phyloP scores from a whole-genome alignment of 1,140 invertebrate genomes.

The Archegozetes longisetosus region DNA sequence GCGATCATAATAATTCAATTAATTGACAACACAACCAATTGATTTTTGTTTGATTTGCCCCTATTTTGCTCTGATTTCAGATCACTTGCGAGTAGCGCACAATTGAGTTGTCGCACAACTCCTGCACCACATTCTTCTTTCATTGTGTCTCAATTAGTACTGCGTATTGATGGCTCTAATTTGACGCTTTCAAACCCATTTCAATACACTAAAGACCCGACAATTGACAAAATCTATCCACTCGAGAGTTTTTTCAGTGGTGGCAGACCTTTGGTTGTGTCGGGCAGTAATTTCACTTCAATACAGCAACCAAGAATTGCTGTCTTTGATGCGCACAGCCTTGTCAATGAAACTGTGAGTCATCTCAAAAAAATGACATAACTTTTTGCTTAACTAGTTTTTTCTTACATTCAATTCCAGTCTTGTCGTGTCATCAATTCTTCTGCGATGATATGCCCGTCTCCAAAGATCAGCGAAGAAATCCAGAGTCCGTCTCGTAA shows the following conservation, averaged over 20 bases:
- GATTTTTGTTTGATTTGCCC: background rate
- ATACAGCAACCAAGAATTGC: conserved; percentile 80
- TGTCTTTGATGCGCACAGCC: conserved; percentile 40
- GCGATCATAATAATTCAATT: background rate
- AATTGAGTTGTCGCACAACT: conserved; percentile 70
- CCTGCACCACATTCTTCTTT: conserved; percentile 34
- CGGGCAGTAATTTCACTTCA: conserved; percentile 75
- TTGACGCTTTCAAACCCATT: conserved; percentile 53
- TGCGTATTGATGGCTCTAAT: conserved; percentile 69
- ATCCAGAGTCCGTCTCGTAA: background rate
- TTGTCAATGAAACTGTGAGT: conserved; percentile 53
- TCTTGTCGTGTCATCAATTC: conserved; percentile 63
- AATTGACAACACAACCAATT: background rate
- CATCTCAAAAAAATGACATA: too few relatives aligned
- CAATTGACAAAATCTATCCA: conserved; percentile 39
- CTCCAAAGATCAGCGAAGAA: conserved; percentile 47
- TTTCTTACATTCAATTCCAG: too few relatives aligned
- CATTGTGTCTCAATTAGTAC: conserved; percentile 37
- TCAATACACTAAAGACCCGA: conserved; percentile 81
- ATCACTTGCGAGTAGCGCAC: conserved; percentile 53
- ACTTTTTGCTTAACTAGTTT: too few relatives aligned
- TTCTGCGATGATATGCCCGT: conserved; percentile 86
- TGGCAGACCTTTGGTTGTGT: conserved; percentile 78
- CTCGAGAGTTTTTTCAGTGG: conserved; percentile 45
- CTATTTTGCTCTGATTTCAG: conserved; percentile 17